Percentiles rank a stretch among this genome's conserved stretches.
Evolutionary conservation across 2,888 invertebrate genomes (phyloP).

Genomic region (Papilio gigon): DNA sequence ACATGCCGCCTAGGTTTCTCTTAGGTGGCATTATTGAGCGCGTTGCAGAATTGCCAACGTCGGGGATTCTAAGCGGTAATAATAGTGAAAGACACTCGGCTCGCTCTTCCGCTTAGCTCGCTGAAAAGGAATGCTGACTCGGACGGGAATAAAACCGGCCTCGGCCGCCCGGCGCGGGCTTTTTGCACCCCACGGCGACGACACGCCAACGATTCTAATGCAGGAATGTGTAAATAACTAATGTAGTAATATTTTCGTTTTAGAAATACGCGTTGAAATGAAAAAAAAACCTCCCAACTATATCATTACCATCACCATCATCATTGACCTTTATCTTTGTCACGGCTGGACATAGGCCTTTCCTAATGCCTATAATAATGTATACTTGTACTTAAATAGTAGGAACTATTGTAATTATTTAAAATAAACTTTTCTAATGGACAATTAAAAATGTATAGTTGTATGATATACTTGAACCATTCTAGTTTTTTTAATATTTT

Average conservation of each 20-base stretch:
- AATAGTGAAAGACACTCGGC: slow-evolving; percentile 63
- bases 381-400: too few relatives aligned
- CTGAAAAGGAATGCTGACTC: slow-evolving; percentile 61
- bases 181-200: slow-evolving; percentile 27
- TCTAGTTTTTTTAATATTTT: not conserved
- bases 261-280: too few relatives aligned
- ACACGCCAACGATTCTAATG: slow-evolving; percentile 16
- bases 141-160: slow-evolving; percentile 49
- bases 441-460: not conserved
- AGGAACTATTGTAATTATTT: too few relatives aligned
- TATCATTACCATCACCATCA: too few relatives aligned
- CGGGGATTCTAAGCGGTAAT: slow-evolving; percentile 59
- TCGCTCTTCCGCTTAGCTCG: slow-evolving; percentile 60
- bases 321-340: too few relatives aligned
- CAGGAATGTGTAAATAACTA: not conserved
- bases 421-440: too few relatives aligned
- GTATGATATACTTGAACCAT: not conserved
- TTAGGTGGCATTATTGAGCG: slow-evolving; percentile 24
- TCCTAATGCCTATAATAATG: too few relatives aligned
- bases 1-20: slow-evolving; percentile 2
- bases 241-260: not conserved
- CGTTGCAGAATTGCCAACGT: slow-evolving; percentile 50
- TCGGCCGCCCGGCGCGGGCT: slow-evolving; percentile 41
- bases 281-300: too few relatives aligned
- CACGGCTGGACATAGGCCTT: too few relatives aligned